Base-by-base conservation (phyloP, 1,140 invertebrate species). In the Varroa destructor region DNA sequence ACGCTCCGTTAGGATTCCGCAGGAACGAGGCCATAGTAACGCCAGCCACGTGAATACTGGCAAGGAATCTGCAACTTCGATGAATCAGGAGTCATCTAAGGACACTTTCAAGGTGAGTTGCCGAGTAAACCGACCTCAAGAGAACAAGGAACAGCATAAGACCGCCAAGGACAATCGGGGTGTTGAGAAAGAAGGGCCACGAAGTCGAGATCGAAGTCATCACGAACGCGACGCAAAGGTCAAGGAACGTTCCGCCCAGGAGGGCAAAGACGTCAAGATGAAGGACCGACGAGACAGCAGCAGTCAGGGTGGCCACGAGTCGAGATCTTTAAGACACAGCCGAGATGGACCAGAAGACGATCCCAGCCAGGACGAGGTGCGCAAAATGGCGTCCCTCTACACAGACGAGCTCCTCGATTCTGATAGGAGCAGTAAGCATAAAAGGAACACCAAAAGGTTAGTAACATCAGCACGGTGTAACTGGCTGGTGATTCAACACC, bases 381-480 rank as follows among this genome's bases (percentile, higher is more conserved):
- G 61, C 40, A 67, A 67, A 8, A 67, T 67, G 40, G 61, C 37
- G 12, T 40, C 40, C 2, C 46, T 67, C 40, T 67, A 67, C 61
- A 67, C 61, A 2, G 61, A 67, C 46, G 61, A 43, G 40, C 61
- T 67, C 1, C 61, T 67, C 40, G 61, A 67, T 37, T 67, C 61
- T 1, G 61, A 67, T 8, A 12, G 61, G 40, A 14, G 40, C 46
- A 40, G 61, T 14, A 67, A 67, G 3, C 40, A 67, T 12, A 67
- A 67, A 46, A 67, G 40, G 46, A 67, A 46, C 12, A 14, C 40
- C 40, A 46, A 67, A n/a, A 40, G 12, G 57, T 58, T 5, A n/a
- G 25, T 25, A 25, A 25, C 25, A 25, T 25, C 25, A 25, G 25
- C 25, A 25, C 25, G 25, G 25, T 25, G 25, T 25, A 25, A 25